Evolutionary conservation across 2,888 invertebrate species (phyloP), one percentile per base, ranked within the genome.

Genomic region (Eristalis intricaria): DNA sequence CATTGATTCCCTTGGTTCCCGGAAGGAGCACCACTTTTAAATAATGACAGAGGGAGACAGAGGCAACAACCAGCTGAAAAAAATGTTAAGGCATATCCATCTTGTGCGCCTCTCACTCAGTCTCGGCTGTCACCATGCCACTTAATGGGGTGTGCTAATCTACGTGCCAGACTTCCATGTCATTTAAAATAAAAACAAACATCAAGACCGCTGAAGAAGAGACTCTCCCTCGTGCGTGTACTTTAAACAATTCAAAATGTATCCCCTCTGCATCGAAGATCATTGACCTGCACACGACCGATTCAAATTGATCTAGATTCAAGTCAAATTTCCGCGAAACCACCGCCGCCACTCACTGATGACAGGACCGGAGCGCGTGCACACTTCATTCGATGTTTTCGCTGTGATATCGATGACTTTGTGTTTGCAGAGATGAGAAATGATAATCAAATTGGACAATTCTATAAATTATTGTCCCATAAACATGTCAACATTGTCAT

Each of bases 401-500:
- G 5, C 29, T 29, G 29, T 5, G 29, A 4, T 73, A 64, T 63
- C 23, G 60, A 80, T 23, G 35, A 56, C 40, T 58, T 66, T 60
- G 40, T 58, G 43, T 35, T 35, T 40, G 50, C 11, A 73, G 32
- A 56, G 61, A 71, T 23, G 58, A 29, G 60, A 60, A 60, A 58
- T 7, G 19, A 75, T 32, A 74, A 82, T 82, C 77, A 78, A 86
- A 74, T 77, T 71, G 50, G n/a, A 56, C 32, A 68, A 79, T 74
- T 66, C 40, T 65, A 73, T 61, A 63, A 84, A 69, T 77, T 78
- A 69, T 74, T 74, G 66, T 79, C 74, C 35, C 64, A 78, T 86
- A 86, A 86, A 78, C 82, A 81, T 82, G 73, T 77, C 85, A 68
- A 78, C 82, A 82, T 86, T 86, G 86, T 79, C 86, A 82, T 78